These are phyloP conservation scores for Sebastes minor DNA, from an alignment of 2,797 vertebrate genomes.

Conservation along the genomic window DNA sequence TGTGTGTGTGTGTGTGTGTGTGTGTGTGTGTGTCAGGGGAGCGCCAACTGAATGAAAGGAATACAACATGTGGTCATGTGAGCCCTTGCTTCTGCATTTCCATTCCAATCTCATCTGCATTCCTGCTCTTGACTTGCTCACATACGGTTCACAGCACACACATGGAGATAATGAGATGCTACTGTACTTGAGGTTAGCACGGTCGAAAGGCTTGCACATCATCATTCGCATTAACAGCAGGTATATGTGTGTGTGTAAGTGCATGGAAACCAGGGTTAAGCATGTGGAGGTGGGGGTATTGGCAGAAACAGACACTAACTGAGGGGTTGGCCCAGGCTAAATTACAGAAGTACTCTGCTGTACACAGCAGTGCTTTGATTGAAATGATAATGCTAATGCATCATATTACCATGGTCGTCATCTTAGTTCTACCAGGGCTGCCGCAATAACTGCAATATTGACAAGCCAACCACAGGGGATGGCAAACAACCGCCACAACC, in stretches of 20 bases:
- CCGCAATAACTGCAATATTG: too few species aligned
- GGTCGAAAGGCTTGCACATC: neutral
- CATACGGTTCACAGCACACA: neutral
- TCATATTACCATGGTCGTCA: too few species aligned
- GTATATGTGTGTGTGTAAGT: neutral
- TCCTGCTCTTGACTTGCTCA: neutral
- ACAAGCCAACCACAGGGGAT: too few species aligned
- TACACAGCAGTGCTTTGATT: too few species aligned
- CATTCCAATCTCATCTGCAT: constrained; percentile 24
- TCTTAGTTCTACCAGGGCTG: too few species aligned
- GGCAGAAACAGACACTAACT: neutral
- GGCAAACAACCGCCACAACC: too few species aligned
- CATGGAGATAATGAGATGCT: neutral
- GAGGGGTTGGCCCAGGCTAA: neutral
- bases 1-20: neutral
- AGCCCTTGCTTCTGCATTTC: neutral
- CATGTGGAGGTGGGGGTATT: neutral
- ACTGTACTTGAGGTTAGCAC: neutral
- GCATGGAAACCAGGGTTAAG: neutral
- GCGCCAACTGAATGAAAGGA: neutral
- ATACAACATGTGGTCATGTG: neutral
- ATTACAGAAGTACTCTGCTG: too few species aligned
- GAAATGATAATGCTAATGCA: too few species aligned
- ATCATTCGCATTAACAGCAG: neutral
- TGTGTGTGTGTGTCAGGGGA: neutral